Evolutionary conservation across 53 echinoderm and acorn worm genomes (phyloP).

Genomic region (Henricia sp.): DNA sequence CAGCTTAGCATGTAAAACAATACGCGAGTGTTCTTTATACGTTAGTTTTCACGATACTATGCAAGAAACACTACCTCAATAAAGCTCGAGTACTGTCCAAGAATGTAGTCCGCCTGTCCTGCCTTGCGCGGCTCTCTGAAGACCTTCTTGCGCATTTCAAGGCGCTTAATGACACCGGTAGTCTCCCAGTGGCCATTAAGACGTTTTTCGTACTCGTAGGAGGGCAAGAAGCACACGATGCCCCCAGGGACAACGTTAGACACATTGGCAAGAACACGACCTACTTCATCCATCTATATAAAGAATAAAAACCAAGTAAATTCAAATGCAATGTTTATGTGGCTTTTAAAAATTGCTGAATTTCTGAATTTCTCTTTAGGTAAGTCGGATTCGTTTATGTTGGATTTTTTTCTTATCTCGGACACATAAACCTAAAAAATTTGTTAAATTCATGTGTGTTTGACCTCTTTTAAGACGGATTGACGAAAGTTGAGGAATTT

Average conservation of each 20-base stretch:
- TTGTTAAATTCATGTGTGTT: no score
- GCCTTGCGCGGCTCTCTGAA: slow-evolving; percentile 94
- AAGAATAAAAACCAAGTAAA: not conserved
- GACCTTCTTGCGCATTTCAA: slow-evolving; percentile 84
- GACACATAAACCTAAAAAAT: no score
- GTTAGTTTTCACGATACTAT: no score
- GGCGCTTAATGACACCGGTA: slow-evolving; percentile 80
- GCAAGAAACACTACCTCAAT: slow-evolving; percentile 79
- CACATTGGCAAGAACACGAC: slow-evolving; percentile 84
- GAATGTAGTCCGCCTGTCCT: slow-evolving; percentile 84
- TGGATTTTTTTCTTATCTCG: no score
- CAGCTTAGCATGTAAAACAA: no score
- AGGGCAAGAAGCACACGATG: slow-evolving; percentile 95
- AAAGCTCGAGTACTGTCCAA: slow-evolving; percentile 79
- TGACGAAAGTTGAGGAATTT: no score
- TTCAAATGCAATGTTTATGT: not conserved
- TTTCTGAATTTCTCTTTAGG: not conserved
- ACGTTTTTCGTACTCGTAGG: slow-evolving; percentile 93
- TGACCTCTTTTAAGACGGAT: no score
- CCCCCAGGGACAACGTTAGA: slow-evolving; percentile 95
- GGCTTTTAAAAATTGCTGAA: not conserved
- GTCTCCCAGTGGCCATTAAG: slow-evolving; percentile 85
- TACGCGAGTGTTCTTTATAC: no score
- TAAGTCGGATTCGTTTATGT: no score
- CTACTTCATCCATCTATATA: slow-evolving; percentile 97